Evolutionary conservation across 2,113 vertebrate species (phyloP).

Genomic region (Alces alces): DNA sequence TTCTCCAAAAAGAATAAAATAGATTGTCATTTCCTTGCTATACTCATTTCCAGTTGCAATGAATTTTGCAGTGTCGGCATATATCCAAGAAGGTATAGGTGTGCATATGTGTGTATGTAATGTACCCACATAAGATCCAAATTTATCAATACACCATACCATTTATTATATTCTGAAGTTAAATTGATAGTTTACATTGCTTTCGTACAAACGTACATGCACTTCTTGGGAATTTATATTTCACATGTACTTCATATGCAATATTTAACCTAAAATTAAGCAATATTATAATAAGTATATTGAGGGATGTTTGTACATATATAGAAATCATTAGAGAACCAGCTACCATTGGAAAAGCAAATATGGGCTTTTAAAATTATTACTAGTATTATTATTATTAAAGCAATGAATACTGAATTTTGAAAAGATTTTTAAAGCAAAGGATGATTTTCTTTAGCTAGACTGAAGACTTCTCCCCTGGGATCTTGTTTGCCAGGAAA

Average conservation of each 20-base stretch:
- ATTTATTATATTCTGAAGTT: not conserved
- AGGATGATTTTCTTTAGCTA: constrained; percentile 32
- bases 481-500: constrained; percentile 26
- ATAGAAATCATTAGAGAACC: not conserved
- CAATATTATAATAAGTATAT: not conserved
- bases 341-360: not conserved
- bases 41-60: constrained; percentile 28
- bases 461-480: constrained; percentile 3
- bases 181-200: not conserved
- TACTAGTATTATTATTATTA: not conserved
- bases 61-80: not conserved
- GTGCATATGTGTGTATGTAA: rapidly evolving
- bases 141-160: not conserved
- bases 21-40: constrained; percentile 34
- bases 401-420: not conserved
- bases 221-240: not conserved
- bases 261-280: not conserved
- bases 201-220: not conserved
- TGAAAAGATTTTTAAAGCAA: not conserved
- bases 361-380: not conserved
- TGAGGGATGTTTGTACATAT: not conserved
- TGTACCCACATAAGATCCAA: not conserved
- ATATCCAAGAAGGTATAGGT: not conserved
- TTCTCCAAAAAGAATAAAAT: constrained; percentile 52
- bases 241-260: not conserved